Base-by-base conservation (phyloP, 2,888 invertebrate species). In the Thyatira batis region DNA sequence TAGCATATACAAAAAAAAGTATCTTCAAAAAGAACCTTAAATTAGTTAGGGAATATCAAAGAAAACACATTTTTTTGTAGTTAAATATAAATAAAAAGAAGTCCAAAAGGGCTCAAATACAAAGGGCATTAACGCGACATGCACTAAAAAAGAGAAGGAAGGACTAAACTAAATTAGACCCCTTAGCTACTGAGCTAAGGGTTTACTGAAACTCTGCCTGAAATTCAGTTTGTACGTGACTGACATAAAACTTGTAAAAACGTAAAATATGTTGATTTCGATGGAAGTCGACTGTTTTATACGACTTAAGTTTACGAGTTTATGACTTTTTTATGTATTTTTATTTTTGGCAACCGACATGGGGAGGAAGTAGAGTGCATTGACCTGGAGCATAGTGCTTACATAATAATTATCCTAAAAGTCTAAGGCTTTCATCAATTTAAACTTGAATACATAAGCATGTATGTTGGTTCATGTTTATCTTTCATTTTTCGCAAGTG, bases 151-250 rank as follows among this genome's bases (percentile, higher is more conserved):
- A 17, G 1, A 69, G 65, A 65, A 65, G 67, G 63, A 63, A 53
- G 61, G 60, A 62, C 63, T 64, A 75, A 82, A 79, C 71, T 73
- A 70, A 77, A 82, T 82, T 80, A 80, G 67, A 62, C 58, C 72
- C 67, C 55, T 61, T 60, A 61, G 60, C 58, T 60, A n/a, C n/a
- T n/a, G n/a, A n/a, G n/a, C n/a, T n/a, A n/a, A n/a, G n/a, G n/a
- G n/a, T n/a, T n/a, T n/a, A n/a, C 63, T 67, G 69, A 71, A 69
- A 70, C 71, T 58, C 60, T 59, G 56, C 57, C 55, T 63, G 67
- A 69, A 76, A 77, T 74, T 74, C 66, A 51, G 61, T 65, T 65
- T 58, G 61, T 54, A 80, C 78, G 80, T 78, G 80, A 79, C 67
- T 54, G 51, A 68, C 71, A 78, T 79, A 69, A 61, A 73, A 77